phyloP scores from a whole-genome alignment of 2,113 vertebrate genomes.

The Copsychus sechellarum region DNA sequence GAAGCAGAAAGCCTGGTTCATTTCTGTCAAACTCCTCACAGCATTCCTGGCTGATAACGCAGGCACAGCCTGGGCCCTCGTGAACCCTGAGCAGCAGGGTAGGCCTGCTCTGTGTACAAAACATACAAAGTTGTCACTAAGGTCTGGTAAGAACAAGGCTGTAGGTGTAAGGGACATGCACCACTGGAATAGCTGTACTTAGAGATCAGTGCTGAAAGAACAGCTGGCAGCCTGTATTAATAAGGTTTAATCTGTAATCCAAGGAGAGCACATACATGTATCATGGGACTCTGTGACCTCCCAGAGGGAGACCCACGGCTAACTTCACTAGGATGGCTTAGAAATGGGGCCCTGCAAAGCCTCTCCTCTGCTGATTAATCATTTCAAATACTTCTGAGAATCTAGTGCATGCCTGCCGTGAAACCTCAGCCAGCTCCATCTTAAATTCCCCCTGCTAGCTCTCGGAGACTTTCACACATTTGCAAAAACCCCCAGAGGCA shows the following conservation, averaged over 20 bases:
- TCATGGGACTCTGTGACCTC: not conserved
- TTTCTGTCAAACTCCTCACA: not conserved
- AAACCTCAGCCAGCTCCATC: not conserved
- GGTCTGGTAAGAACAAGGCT: not conserved
- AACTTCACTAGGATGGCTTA: not conserved
- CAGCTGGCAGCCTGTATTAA: not conserved
- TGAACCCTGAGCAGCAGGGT: not conserved
- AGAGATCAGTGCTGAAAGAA: not conserved
- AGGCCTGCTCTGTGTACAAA: not conserved
- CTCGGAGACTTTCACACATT: not conserved
- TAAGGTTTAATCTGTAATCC: not conserved
- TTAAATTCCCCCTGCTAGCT: not conserved
- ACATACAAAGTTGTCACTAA: not conserved
- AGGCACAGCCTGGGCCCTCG: not conserved
- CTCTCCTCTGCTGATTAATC: not conserved
- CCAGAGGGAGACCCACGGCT: not conserved
- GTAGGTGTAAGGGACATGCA: not conserved
- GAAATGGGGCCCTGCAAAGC: not conserved
- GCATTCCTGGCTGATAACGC: not conserved
- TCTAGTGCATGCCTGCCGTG: not conserved
- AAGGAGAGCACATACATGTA: not conserved
- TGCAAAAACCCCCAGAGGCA: not conserved
- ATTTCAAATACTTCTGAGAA: not conserved
- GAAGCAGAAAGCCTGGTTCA: not conserved
- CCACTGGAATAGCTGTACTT: not conserved